Conservation (phyloP, 2,797 vertebrate genomes). For the Tokudaia tokunoshimensis region DNA sequence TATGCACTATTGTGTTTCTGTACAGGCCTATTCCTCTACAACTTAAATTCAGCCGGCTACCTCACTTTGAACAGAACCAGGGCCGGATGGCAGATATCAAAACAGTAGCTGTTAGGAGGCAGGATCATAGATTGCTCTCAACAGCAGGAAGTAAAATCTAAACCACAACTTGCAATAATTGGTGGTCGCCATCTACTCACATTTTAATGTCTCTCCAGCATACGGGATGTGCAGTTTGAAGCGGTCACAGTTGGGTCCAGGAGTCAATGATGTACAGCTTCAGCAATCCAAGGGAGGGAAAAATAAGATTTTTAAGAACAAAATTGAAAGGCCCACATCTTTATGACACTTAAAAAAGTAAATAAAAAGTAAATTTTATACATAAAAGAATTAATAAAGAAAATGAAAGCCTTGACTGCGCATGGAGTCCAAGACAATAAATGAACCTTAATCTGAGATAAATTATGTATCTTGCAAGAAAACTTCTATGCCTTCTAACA, state of each 20-base stretch:
- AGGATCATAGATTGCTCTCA: conserved; percentile 15
- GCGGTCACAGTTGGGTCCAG: conserved; percentile 97
- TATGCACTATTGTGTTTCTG: background rate
- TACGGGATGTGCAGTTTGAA: conserved; percentile 99
- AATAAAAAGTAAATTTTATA: conserved; percentile 65
- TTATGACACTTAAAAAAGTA: conserved; percentile 58
- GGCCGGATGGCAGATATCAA: conserved; percentile 22
- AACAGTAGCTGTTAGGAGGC: background rate
- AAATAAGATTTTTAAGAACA: conserved; percentile 7
- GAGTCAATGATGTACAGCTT: conserved; percentile 96
- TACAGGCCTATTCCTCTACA: background rate
- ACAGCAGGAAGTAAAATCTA: conserved; percentile 38
- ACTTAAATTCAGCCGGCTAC: background rate
- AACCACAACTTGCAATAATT: conserved; percentile 23
- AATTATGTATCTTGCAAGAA: conserved; percentile 40
- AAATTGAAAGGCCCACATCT: background rate
- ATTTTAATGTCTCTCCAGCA: conserved; percentile 98
- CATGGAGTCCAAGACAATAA: conserved; percentile 10
- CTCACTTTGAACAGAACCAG: conserved; percentile 42
- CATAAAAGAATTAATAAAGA: conserved; percentile 3
- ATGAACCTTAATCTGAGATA: conserved; percentile 7
- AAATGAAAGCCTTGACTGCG: conserved; percentile 29
- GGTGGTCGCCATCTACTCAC: conserved; percentile 89
- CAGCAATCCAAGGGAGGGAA: conserved; percentile 64
- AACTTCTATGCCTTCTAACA: conserved; percentile 27